Evolutionary conservation across 2,797 vertebrate genomes (phyloP).

Genomic region (Chelidonichthys spinosus): DNA sequence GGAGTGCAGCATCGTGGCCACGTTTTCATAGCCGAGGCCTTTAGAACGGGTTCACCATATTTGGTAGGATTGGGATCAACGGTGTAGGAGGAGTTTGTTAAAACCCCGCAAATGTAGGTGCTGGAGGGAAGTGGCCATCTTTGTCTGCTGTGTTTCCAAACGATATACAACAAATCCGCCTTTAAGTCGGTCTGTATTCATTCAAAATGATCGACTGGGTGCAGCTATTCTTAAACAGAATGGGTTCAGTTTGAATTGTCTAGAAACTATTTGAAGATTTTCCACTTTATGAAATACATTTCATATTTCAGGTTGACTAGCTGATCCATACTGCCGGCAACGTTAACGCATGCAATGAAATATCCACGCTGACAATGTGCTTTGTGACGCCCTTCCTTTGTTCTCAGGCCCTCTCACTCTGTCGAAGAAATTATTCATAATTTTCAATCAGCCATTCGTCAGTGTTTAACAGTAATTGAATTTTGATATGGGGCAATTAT

Average conservation of each 20-base stretch:
- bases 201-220: background rate
- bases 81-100: too few species aligned
- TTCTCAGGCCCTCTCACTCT: slow-evolving; percentile 35
- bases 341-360: slow-evolving; percentile 5
- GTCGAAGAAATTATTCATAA: slow-evolving; percentile 64
- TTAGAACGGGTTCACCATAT: too few species aligned
- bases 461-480: slow-evolving; percentile 81
- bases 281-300: background rate
- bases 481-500: slow-evolving; percentile 82
- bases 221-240: too few species aligned
- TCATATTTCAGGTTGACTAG: background rate
- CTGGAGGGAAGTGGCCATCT: too few species aligned
- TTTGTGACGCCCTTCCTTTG: slow-evolving; percentile 48
- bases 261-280: background rate
- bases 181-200: too few species aligned
- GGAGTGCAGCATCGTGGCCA: too few species aligned
- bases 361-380: background rate
- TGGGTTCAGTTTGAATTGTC: background rate
- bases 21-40: too few species aligned
- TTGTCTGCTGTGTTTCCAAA: too few species aligned
- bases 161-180: too few species aligned
- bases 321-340: too few species aligned
- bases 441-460: slow-evolving; percentile 73
- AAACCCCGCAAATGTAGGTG: too few species aligned
- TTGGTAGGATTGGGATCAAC: too few species aligned